These are phyloP conservation scores for Sebastes ruberrimus DNA, from an alignment of 2,797 vertebrate species.

Conservation along the genomic window DNA sequence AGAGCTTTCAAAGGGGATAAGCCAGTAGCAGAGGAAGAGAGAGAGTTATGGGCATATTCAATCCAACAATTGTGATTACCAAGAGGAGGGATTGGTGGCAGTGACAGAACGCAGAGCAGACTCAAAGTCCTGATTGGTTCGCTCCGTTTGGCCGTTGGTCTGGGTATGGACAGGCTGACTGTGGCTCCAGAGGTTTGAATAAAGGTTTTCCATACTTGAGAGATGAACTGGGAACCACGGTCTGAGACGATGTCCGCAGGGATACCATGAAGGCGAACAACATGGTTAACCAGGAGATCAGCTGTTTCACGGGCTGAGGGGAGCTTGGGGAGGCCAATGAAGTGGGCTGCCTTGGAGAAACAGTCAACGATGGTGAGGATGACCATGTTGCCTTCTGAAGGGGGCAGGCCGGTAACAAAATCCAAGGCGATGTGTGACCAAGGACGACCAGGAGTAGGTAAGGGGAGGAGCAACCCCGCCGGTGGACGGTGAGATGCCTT, in stretches of 20 bases:
- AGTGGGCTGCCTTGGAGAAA: background rate
- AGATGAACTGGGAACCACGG: background rate
- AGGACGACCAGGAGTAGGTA: background rate
- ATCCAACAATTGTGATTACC: too few species aligned
- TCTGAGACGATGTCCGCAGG: background rate
- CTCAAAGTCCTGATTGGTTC: background rate
- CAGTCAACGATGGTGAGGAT: background rate
- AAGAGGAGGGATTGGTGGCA: background rate
- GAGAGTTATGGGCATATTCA: too few species aligned
- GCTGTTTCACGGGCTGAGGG: background rate
- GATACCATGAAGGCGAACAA: background rate
- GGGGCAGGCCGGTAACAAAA: background rate
- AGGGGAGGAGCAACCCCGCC: background rate
- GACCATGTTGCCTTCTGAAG: background rate
- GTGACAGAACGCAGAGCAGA: background rate
- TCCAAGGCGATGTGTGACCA: background rate
- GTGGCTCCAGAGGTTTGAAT: background rate
- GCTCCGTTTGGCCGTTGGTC: background rate
- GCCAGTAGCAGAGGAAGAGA: too few species aligned
- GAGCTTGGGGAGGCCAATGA: background rate
- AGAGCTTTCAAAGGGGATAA: too few species aligned
- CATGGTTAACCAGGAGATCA: background rate
- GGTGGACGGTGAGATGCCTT: background rate
- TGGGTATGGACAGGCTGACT: background rate
- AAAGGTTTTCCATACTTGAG: background rate